Evolutionary conservation across 2,888 invertebrate genomes (phyloP).

Genomic region (Aleiodes testaceus): DNA sequence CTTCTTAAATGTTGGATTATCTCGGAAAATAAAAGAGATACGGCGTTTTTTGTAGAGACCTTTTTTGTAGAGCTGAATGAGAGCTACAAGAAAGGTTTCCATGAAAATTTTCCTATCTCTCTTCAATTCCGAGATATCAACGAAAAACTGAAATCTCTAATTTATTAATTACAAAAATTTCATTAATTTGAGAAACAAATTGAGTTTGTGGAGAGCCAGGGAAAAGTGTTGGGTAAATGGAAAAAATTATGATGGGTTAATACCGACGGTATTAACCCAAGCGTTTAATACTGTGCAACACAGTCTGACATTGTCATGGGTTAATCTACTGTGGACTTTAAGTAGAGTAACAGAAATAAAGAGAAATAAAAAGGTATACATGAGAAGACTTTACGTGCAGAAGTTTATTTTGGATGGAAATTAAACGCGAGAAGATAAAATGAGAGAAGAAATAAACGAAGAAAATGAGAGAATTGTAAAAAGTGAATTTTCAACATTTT

Average conservation of each 20-base stretch:
- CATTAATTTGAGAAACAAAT: background rate
- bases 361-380: background rate
- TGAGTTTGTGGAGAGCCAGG: background rate
- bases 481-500: background rate
- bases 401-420: slow-evolving; percentile 6
- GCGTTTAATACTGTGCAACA: slow-evolving; percentile 6
- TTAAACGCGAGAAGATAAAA: background rate
- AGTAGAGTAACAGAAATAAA: background rate
- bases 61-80: too few relatives aligned
- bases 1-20: too few relatives aligned
- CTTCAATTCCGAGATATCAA: too few relatives aligned
- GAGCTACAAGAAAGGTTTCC: too few relatives aligned
- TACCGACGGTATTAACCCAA: slow-evolving; percentile 17
- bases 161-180: too few relatives aligned
- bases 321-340: slow-evolving; percentile 36
- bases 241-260: background rate
- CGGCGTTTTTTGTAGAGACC: too few relatives aligned
- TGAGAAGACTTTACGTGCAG: slow-evolving; percentile 10
- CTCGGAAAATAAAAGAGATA: too few relatives aligned
- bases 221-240: background rate
- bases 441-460: background rate
- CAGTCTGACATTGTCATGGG: slow-evolving; percentile 29
- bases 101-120: too few relatives aligned
- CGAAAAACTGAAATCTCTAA: too few relatives aligned
- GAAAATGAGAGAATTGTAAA: too few relatives aligned